Conservation (phyloP, 2,888 invertebrate genomes). For the Hypercompe scribonia region DNA sequence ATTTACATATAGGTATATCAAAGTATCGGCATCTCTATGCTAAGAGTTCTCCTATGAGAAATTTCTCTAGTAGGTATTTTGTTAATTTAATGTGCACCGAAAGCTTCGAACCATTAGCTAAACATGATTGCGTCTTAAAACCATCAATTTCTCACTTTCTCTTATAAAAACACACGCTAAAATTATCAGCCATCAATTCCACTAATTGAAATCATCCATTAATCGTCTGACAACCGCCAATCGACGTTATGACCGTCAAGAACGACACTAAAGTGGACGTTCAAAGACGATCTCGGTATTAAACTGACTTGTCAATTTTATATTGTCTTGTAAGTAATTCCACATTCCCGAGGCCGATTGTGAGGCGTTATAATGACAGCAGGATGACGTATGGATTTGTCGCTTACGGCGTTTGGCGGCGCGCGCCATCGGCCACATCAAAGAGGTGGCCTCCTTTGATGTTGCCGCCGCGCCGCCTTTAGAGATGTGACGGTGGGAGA, state of each 20-base stretch:
- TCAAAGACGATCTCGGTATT: conserved; percentile 71
- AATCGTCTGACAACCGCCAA: conserved; percentile 36
- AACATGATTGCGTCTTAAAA: conserved; percentile 10
- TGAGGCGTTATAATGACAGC: conserved; percentile 86
- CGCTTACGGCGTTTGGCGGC: conserved; percentile 86
- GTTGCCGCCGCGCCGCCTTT: conserved; percentile 81
- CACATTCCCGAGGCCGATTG: conserved; percentile 83
- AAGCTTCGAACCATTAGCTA: conserved; percentile 1
- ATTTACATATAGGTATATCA: no score
- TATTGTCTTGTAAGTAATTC: conserved; percentile 86
- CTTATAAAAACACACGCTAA: conserved; percentile 19
- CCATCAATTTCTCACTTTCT: conserved; percentile 20
- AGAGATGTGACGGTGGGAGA: conserved; percentile 63
- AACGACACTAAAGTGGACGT: conserved; percentile 35
- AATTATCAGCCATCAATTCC: conserved; percentile 30
- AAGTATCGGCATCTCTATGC: background rate
- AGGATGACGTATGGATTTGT: conserved; percentile 87
- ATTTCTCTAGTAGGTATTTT: background rate
- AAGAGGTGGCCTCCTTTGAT: conserved; percentile 86
- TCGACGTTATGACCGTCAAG: conserved; percentile 36
- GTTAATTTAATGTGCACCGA: background rate
- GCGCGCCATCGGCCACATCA: conserved; percentile 86
- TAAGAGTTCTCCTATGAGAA: background rate
- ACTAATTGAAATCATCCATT: conserved; percentile 47
- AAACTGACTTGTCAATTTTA: conserved; percentile 85